These are phyloP conservation scores for Trichoplusia ni DNA, from an alignment of 1,140 invertebrate species.

Conservation along the genomic window DNA sequence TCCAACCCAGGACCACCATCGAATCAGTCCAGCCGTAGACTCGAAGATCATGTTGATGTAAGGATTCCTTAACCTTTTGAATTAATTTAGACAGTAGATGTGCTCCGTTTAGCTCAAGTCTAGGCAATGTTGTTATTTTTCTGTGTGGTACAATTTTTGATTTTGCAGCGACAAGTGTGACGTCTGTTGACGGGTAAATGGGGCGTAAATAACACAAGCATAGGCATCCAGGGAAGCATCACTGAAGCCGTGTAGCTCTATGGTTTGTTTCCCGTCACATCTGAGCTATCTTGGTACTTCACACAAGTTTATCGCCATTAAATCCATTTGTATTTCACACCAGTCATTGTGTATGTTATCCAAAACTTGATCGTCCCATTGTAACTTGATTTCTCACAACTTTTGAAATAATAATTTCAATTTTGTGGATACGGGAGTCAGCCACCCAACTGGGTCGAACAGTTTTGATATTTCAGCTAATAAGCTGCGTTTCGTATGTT, in stretches of 20 bases:
- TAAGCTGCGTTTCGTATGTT: conserved; percentile 35
- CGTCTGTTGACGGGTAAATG: not conserved
- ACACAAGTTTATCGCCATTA: not conserved
- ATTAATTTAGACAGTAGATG: not conserved
- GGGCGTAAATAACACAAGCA: not conserved
- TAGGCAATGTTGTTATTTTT: not conserved
- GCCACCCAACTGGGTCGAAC: conserved; percentile 52
- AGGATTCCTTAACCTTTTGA: not conserved
- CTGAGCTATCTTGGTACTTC: not conserved
- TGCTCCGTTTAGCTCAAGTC: not conserved
- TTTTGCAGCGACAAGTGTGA: not conserved
- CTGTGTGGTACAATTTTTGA: not conserved
- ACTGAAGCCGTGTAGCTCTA: not conserved
- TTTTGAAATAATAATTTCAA: conserved; percentile 62
- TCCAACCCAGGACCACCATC: not conserved
- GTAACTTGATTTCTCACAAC: conserved; percentile 47
- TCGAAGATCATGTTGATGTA: not conserved
- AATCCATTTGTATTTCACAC: not conserved
- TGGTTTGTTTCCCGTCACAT: not conserved
- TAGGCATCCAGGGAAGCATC: not conserved
- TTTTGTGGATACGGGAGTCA: conserved; percentile 55
- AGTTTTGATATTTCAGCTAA: conserved; percentile 47
- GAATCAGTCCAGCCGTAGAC: not conserved
- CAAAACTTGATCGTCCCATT: conserved; percentile 57
- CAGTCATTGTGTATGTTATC: not conserved